Evolutionary conservation across 2,113 vertebrate genomes (phyloP).

Genomic region (Hippocampus mohnikei): DNA sequence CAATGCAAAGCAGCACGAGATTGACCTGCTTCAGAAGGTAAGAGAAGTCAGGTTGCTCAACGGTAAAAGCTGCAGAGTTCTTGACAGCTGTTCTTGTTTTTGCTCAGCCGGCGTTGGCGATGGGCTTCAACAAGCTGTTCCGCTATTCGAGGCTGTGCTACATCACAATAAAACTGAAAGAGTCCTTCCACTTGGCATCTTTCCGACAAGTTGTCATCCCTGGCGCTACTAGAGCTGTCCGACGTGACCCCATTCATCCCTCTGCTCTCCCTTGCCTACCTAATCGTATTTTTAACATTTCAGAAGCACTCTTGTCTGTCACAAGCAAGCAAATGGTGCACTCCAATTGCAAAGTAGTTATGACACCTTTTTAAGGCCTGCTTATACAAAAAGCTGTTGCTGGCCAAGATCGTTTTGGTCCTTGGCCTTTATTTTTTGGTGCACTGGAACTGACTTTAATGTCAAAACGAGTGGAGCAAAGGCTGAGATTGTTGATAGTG

Average conservation of each 20-base stretch:
- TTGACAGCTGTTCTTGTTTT: constrained; percentile 24
- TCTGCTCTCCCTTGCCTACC: constrained; percentile 37
- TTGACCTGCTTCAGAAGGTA: constrained; percentile 97
- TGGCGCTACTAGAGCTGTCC: constrained; percentile 7
- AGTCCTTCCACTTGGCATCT: neutral
- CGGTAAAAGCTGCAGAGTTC: constrained; percentile 17
- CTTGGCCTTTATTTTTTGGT: constrained; percentile 32
- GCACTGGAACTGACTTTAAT: constrained; percentile 47
- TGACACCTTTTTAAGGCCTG: constrained; percentile 36
- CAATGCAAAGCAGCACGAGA: constrained; percentile 97
- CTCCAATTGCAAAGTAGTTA: constrained; percentile 28
- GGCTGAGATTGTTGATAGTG: constrained; percentile 54
- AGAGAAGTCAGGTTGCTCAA: constrained; percentile 36
- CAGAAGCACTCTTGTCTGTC: constrained; percentile 38
- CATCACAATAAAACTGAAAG: constrained; percentile 22
- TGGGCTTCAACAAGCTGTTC: constrained; percentile 38
- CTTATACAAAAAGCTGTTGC: constrained; percentile 26
- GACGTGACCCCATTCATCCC: constrained; percentile 15
- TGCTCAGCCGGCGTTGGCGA: constrained; percentile 9
- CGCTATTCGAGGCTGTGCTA: constrained; percentile 6
- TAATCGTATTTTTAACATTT: constrained; percentile 26
- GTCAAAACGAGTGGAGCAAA: constrained; percentile 38
- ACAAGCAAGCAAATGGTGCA: constrained; percentile 30
- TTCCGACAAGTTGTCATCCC: constrained; percentile 25
- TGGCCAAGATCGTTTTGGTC: constrained; percentile 26